Conservation (phyloP, 2,888 invertebrate genomes). For the Busseola fusca region DNA sequence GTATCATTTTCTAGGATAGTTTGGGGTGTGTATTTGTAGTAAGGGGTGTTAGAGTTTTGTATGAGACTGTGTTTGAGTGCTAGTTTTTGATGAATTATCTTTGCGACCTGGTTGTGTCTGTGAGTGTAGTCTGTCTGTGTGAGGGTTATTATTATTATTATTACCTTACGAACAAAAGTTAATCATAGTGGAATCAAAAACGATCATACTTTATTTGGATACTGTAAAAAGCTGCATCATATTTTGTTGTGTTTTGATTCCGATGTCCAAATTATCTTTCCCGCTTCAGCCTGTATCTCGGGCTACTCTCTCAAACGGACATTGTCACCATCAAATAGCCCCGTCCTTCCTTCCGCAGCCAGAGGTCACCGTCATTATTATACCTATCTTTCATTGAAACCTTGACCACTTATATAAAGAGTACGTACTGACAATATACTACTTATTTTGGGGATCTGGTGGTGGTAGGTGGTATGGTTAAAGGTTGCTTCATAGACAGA, state of each 20-base stretch:
- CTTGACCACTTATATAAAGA: constrained; percentile 45
- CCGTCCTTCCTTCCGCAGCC: constrained; percentile 60
- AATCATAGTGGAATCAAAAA: neutral
- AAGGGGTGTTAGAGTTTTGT: no score
- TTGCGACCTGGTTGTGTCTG: no score
- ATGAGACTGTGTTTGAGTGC: no score
- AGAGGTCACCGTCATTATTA: constrained; percentile 59
- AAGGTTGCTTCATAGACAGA: neutral
- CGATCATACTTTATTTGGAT: neutral
- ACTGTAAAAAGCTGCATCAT: neutral
- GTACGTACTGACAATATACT: constrained; percentile 6
- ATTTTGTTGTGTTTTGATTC: neutral
- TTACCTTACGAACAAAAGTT: neutral
- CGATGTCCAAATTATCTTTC: neutral
- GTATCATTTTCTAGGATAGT: no score
- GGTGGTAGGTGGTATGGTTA: neutral
- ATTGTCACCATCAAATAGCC: constrained; percentile 57
- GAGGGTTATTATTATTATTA: no score
- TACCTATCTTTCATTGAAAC: constrained; percentile 48
- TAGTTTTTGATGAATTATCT: no score
- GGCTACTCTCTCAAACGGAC: constrained; percentile 47
- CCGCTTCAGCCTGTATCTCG: constrained; percentile 5
- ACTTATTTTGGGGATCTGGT: constrained; percentile 10
- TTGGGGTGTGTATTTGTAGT: no score
- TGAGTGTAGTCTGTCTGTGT: no score